Evolutionary conservation across 2,888 invertebrate species (phyloP).

Genomic region (Eupithecia exiguata): DNA sequence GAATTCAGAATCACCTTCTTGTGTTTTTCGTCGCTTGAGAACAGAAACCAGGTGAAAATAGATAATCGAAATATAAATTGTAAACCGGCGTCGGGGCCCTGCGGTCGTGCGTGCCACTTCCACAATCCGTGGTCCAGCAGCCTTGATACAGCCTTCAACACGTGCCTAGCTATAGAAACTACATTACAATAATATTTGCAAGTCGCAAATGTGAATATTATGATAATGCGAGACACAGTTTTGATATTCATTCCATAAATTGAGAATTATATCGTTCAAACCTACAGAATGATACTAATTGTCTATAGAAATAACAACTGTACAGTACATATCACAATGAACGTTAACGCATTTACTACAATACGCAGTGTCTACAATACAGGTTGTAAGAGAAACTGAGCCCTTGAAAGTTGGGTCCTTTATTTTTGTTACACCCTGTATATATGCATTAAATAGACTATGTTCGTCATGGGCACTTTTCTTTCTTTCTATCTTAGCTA

Average conservation of each 20-base stretch:
- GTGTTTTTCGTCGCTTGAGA: no score
- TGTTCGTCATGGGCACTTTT: not conserved
- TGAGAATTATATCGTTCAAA: constrained; percentile 34
- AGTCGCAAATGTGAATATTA: constrained; percentile 54
- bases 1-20: no score
- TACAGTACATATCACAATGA: not conserved
- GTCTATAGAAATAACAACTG: not conserved
- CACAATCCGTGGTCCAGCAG: constrained; percentile 14
- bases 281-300: not conserved
- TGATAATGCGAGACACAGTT: constrained; percentile 48
- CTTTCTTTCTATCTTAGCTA: no score
- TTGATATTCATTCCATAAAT: constrained; percentile 42
- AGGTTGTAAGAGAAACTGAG: no score
- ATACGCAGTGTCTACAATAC: no score
- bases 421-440: no score
- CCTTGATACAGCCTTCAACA: constrained; percentile 32
- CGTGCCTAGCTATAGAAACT: constrained; percentile 8
- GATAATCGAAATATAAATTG: not conserved
- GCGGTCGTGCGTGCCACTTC: not conserved
- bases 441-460: not conserved
- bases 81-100: not conserved
- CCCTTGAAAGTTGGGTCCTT: no score
- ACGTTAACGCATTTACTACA: not conserved
- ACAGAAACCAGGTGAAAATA: no score
- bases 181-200: constrained; percentile 45